Base-by-base conservation (phyloP, 2,113 vertebrate species). In the Actenoides hombroni region DNA sequence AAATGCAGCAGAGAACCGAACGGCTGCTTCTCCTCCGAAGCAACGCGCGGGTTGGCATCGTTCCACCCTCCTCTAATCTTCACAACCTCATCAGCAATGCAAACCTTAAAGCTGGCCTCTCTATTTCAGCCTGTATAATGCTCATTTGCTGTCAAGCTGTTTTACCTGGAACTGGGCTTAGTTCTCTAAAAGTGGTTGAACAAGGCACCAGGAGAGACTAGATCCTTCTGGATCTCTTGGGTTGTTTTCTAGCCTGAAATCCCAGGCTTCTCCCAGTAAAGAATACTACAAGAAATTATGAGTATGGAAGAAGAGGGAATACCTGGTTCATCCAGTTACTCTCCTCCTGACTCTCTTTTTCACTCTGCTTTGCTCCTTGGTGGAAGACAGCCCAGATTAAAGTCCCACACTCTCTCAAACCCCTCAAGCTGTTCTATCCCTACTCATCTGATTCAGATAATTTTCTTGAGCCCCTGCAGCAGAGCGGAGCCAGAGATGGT, bases 21-120 rank as follows among this genome's bases (percentile, higher is more conserved):
- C 3, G 2, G 35, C 54, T 61, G 40, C 53, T 53, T 49, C 14
- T 68, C 39, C 11, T 67, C 53, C 6, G 2, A 17, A 35, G 31
- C 21, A 9, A 42, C 0, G n/a, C 5, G 5, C n/a, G 2, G 0
- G 0, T 3, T 40, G 69, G 35, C 61, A 13, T 28, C 46, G 4
- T 39, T 56, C 69, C 49, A 21, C 65, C 37, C 25, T 60, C 31
- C 73, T 57, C 65, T 19, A 9, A 74, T 31, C 51, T 28, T 88
- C 84, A 44, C 16, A 1, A 3, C 2, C 35, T 18, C 4, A 77
- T 77, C 54, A 44, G 13, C 4, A 57, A 59, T 5, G 11, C 20
- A 20, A 63, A 69, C n/a, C 42, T 54, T 44, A 40, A 70, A 84
- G 61, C 61, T 28, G 16, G 13, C 24, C 35, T 56, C 35, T 33